phyloP scores from a whole-genome alignment of 2,888 invertebrate species.

The Torymus aiolomorphi region DNA sequence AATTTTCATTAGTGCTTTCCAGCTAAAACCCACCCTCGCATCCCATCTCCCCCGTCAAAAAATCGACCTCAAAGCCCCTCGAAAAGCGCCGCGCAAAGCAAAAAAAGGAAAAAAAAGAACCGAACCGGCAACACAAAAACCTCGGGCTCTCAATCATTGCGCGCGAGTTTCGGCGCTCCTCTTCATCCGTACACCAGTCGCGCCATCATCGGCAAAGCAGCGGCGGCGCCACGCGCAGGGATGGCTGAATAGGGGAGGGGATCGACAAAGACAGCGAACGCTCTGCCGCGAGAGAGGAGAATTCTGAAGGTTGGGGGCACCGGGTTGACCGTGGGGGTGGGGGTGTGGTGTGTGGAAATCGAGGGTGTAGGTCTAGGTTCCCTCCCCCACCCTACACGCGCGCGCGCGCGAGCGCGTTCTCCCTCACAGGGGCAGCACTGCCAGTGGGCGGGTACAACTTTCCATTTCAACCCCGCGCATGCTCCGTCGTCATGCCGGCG shows the following conservation, averaged over 20 bases:
- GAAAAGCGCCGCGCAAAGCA: no score
- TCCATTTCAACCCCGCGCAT: conserved; percentile 72
- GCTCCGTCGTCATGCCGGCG: conserved; percentile 56
- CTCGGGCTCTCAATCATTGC: no score
- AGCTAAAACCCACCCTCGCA: no score
- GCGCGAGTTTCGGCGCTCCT: no score
- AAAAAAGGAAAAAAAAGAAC: no score
- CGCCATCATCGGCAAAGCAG: no score
- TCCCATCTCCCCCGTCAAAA: no score
- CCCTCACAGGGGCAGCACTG: conserved; percentile 63
- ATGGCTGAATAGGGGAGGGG: not conserved
- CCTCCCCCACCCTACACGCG: not conserved
- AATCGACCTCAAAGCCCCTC: no score
- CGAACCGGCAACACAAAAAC: no score
- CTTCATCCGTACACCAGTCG: no score
- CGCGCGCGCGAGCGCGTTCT: not conserved
- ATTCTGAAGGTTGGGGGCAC: conserved; percentile 72
- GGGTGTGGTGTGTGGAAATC: conserved; percentile 59
- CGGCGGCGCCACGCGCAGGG: no score
- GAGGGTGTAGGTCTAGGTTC: conserved; percentile 74
- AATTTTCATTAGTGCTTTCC: no score
- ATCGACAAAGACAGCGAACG: not conserved
- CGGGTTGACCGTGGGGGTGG: conserved; percentile 68
- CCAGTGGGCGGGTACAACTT: conserved; percentile 73
- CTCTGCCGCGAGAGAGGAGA: conserved; percentile 22